Conservation (phyloP, 2,888 invertebrate genomes). For the Petrophora chlorosata region DNA sequence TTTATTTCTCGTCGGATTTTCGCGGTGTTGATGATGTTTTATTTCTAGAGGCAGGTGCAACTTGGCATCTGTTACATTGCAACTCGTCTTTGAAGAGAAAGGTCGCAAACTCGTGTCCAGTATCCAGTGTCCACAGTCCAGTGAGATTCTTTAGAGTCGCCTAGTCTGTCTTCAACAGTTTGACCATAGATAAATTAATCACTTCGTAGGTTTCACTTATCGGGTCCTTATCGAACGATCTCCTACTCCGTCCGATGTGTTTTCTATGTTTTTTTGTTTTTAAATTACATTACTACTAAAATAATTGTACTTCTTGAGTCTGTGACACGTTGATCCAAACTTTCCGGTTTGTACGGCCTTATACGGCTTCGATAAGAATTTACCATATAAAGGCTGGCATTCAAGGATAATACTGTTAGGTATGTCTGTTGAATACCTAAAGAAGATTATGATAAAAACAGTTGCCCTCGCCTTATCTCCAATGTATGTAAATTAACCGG, state of each 20-base stretch:
- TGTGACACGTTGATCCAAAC: neutral
- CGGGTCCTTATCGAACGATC: no score
- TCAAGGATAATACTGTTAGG: neutral
- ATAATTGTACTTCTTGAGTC: neutral
- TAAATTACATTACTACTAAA: neutral
- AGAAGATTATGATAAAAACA: neutral
- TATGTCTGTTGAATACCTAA: conserved; percentile 1
- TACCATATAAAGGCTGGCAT: conserved; percentile 5
- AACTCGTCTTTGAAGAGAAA: no score
- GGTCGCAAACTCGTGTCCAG: no score
- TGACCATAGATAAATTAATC: no score
- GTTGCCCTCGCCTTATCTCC: neutral
- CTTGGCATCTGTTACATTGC: conserved; percentile 7
- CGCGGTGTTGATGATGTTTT: neutral
- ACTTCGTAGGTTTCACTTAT: no score
- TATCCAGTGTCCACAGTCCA: no score
- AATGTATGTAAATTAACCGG: neutral
- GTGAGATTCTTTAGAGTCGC: no score
- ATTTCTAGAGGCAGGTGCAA: conserved; percentile 13
- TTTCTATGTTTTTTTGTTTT: neutral
- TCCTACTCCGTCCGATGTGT: no score
- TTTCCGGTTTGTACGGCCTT: neutral
- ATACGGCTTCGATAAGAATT: neutral
- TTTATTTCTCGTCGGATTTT: conserved; percentile 2
- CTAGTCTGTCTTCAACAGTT: no score